A percentile compares a stretch with the other conserved stretches of the same genome.
These are phyloP conservation scores for Pseudochirops corinnae DNA, from an alignment of 2,797 vertebrate genomes.

Conservation along the genomic window DNA sequence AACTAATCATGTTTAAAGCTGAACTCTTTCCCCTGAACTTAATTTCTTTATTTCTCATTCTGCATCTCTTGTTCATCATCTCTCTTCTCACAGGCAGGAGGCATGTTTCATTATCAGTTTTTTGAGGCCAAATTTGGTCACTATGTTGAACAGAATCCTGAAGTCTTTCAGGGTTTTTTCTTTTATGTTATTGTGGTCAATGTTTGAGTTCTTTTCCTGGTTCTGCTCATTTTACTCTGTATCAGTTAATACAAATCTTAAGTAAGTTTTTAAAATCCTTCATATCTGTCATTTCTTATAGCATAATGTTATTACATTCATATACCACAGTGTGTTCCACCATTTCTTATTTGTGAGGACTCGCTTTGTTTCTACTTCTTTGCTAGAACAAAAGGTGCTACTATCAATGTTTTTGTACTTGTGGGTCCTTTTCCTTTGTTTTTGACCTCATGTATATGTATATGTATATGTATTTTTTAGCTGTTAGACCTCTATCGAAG, in stretches of 20 bases:
- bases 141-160: not conserved
- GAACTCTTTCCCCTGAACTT: not conserved
- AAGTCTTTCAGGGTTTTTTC: not conserved
- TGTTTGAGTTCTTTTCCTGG: not conserved
- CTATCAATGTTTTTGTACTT: not conserved
- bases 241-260: not conserved
- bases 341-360: not conserved
- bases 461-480: no score
- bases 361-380: not conserved
- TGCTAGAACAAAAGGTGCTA: not conserved
- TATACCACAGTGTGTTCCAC: not conserved
- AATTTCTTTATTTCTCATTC: not conserved
- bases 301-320: not conserved
- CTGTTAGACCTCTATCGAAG: no score
- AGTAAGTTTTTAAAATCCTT: not conserved
- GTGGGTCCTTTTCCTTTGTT: not conserved
- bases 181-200: not conserved
- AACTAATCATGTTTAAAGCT: not conserved
- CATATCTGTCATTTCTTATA: not conserved
- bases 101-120: not conserved
- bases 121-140: not conserved
- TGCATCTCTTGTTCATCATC: not conserved
- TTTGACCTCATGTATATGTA: not conserved
- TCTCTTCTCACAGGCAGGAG: not conserved
- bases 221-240: not conserved